Evolutionary conservation across 1,140 invertebrate genomes (phyloP), one percentile per base, ranked within the genome.

Genomic region (Andricus grossulariae): DNA sequence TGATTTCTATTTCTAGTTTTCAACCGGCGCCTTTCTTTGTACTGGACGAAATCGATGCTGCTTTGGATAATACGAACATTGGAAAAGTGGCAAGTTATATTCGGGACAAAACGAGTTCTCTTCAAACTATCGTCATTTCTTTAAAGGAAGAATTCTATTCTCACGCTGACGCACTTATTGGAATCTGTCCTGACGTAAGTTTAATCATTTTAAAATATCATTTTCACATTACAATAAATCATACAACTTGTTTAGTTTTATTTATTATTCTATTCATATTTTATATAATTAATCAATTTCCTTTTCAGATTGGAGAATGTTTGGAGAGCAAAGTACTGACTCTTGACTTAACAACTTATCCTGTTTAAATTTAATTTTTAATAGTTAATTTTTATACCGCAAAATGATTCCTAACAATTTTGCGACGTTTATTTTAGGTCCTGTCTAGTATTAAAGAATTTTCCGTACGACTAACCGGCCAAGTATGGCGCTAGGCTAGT

Each of bases 101-200:
- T 86, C 92, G 95, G 73, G 94, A 95, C 84, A 96, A 96, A 90
- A 96, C 95, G 16, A 94, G 93, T 80, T 94, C 94, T 50, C 92
- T 99, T 79, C 99, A 99, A 92, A 98, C 98, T 73, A 99, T 99
- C 91, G 99, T 99, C 73, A 99, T 99, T 89, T 99, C 98, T 11
- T 93, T 99, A 55, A 99, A 99, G 92, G 99, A 99, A 92, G 99
- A 99, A 92, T 99, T 99, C 93, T 99, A 99, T 93, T 98, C 98
- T 50, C 97, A 99, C 92, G 97, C 99, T 0, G 98, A 99, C 93
- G 96, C 98, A 13, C 93, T 99, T 7, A 96, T 99, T 90, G 99
- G 99, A 73, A 99, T 99, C 87, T 99, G 97, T 87, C 98, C 99
- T 6, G 97, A 98, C 93, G 97, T 98, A 92, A 92, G 93, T 92